Evolutionary conservation across 1,140 invertebrate species (phyloP), one percentile per base, ranked within the genome.

Genomic region (Archivesica marissinica): DNA sequence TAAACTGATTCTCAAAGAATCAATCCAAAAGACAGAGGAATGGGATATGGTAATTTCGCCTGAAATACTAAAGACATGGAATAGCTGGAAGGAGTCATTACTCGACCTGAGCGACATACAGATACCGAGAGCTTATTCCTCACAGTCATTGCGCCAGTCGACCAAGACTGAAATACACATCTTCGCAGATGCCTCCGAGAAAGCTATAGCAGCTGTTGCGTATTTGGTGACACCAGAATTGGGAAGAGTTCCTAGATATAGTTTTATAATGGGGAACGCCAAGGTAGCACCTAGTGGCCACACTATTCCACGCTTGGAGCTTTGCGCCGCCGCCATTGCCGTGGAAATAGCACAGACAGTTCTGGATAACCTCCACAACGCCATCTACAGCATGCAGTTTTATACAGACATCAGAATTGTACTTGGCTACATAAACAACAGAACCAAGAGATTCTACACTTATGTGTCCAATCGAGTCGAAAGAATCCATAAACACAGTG

Each of bases 381-480:
- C 6, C 20, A 28, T 59, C 23, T 13, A 75, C 28, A 4, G 2
- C 3, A 52, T 66, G 15, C 20, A 68, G 4, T 85, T 39, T 47
- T 87, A 68, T 59, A 64, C 85, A 0, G 87, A 88, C 59, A 87
- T 70, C 47, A 56, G 75, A 75, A 75, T 88, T 20, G 77, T 85
- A 11, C 39, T 87, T 13, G 87, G 85, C 4, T 88, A 88, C 52
- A 77, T 85, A 15, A 35, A 54, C 54, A 87, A 87, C 35, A 54
- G n/a, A 15, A 85, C 52, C 17, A 39, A 85, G 47, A n/a, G 77
- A 35, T 88, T 88, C 50, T 84, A 75, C 54, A 78, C 7, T 4
- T 89, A 88, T 72, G 79, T 89, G 7, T 23, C 38, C 11, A 88
- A 89, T 70, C 23, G 86, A 50, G 84, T 88, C 7, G 47, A 68